These are phyloP conservation scores for Delia radicum DNA, from an alignment of 1,140 invertebrate species.

Conservation along the genomic window DNA sequence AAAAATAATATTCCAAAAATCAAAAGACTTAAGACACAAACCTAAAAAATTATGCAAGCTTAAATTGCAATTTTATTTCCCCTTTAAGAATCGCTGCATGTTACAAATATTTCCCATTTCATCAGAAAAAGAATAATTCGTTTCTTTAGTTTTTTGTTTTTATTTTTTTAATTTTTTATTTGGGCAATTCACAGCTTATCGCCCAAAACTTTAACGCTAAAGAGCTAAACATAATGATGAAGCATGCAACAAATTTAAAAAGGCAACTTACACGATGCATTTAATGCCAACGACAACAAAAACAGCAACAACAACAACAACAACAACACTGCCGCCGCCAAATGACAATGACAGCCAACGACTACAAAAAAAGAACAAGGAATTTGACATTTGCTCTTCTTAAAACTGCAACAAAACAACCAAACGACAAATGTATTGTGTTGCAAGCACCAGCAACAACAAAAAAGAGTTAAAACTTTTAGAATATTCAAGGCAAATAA, in stretches of 20 bases:
- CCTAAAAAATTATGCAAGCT: too few species aligned
- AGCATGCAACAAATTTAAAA: constrained; percentile 22
- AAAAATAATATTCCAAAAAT: too few species aligned
- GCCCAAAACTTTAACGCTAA: not conserved
- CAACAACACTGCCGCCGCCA: not conserved
- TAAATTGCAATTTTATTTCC: not conserved
- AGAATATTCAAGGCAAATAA: constrained; percentile 15
- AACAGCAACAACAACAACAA: not conserved
- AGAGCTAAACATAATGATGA: constrained; percentile 25
- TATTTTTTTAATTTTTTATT: constrained; percentile 5
- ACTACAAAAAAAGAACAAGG: constrained; percentile 14
- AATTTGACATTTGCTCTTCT: constrained; percentile 25
- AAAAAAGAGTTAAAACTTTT: constrained; percentile 9
- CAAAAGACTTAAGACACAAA: too few species aligned
- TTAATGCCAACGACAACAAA: constrained; percentile 8
- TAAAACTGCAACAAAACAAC: not conserved
- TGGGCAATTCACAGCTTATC: constrained; percentile 17
- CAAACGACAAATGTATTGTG: not conserved
- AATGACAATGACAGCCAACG: constrained; percentile 21
- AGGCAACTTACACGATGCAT: constrained; percentile 19
- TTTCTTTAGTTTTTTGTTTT: not conserved
- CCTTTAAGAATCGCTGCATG: not conserved
- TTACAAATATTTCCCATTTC: not conserved
- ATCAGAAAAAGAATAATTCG: not conserved
- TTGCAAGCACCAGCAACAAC: not conserved